phyloP scores from a whole-genome alignment of 2,113 vertebrate species.

The Pseudorasbora parva region DNA sequence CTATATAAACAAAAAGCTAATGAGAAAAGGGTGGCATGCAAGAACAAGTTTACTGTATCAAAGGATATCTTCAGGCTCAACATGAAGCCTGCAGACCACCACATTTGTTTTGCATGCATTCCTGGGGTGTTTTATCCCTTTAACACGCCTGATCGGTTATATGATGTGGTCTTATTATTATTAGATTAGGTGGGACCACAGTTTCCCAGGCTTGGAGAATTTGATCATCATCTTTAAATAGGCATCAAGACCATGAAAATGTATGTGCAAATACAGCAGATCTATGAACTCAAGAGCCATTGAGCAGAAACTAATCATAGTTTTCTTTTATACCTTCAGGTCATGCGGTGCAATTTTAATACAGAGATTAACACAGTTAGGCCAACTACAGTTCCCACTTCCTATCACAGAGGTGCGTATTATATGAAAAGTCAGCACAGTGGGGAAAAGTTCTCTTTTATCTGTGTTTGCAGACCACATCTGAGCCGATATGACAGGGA shows the following conservation, averaged over 20 bases:
- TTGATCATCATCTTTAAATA: neutral
- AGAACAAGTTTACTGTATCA: slow-evolving; percentile 46
- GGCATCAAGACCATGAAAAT: neutral
- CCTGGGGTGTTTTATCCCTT: slow-evolving; percentile 53
- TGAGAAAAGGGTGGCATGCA: slow-evolving; percentile 52
- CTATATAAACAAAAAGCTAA: slow-evolving; percentile 49
- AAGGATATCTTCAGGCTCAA: slow-evolving; percentile 12
- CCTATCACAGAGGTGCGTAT: neutral
- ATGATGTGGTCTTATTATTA: neutral
- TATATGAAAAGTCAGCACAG: slow-evolving; percentile 29
- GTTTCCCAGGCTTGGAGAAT: slow-evolving; percentile 19
- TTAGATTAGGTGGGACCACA: neutral
- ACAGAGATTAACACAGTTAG: neutral
- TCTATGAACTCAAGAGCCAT: neutral
- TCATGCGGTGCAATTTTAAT: neutral
- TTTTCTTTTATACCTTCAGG: slow-evolving; percentile 8
- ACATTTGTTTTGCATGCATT: slow-evolving; percentile 58
- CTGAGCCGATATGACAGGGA: slow-evolving; percentile 6
- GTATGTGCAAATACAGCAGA: slow-evolving; percentile 1
- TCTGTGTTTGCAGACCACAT: slow-evolving; percentile 27
- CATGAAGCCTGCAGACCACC: slow-evolving; percentile 48
- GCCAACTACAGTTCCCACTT: neutral
- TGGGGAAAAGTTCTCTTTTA: slow-evolving; percentile 40
- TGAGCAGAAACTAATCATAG: slow-evolving; percentile 6
- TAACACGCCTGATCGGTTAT: slow-evolving; percentile 12